Conservation (phyloP, 2,797 vertebrate species). For the Sitta carolinensis region DNA sequence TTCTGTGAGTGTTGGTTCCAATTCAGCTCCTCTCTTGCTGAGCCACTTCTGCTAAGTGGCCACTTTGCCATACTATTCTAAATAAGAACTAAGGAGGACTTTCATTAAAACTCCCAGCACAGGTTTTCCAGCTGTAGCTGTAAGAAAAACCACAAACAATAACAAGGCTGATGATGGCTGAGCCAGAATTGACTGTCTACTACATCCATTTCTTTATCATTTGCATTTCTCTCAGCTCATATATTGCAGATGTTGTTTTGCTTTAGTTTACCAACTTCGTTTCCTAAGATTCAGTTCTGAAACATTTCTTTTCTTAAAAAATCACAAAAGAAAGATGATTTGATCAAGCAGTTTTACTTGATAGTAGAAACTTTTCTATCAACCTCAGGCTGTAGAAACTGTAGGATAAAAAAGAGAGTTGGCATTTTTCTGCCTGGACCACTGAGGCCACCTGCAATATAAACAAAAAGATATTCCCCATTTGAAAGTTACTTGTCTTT, state of each 20-base stretch:
- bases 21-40: background rate
- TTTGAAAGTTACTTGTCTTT: background rate
- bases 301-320: background rate
- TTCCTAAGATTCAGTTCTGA: background rate
- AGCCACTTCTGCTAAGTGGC: background rate
- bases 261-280: background rate
- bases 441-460: background rate
- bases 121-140: background rate
- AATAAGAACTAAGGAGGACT: background rate
- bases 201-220: background rate
- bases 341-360: background rate
- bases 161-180: background rate
- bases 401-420: background rate
- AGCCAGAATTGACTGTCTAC: background rate
- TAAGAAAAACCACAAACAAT: background rate
- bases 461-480: background rate
- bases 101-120: background rate
- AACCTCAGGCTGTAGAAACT: background rate
- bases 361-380: background rate
- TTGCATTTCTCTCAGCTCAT: conserved; percentile 4
- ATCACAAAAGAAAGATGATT: background rate
- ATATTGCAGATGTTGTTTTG: background rate
- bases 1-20: background rate
- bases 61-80: background rate
- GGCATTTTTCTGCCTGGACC: background rate